Conservation (phyloP, 2,888 invertebrate genomes). For the Synergus japonicus region DNA sequence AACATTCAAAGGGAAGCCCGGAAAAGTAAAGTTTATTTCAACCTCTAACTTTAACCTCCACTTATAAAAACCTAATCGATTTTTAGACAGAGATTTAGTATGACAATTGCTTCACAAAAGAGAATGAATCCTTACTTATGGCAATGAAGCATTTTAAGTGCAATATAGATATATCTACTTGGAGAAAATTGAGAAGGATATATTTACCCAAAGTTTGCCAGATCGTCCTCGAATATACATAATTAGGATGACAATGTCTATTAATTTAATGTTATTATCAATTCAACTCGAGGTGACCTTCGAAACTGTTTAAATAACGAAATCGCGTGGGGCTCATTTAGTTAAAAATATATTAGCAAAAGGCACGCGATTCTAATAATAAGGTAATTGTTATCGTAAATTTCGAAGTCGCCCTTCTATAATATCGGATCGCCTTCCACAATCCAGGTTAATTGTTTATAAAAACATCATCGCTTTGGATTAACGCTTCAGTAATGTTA, state of each 20-base stretch:
- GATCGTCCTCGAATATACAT: background rate
- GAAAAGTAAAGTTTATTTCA: too few relatives aligned
- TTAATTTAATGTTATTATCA: background rate
- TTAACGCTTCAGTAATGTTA: background rate
- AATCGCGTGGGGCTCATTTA: background rate
- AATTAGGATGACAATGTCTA: background rate
- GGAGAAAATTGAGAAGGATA: background rate
- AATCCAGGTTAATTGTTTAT: slow-evolving; percentile 11
- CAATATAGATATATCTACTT: background rate
- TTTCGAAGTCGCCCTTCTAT: background rate
- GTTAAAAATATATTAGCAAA: background rate
- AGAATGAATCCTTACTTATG: background rate
- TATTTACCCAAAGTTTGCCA: background rate
- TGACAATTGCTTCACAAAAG: background rate
- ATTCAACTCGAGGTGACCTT: background rate
- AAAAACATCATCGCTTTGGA: background rate
- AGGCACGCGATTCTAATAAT: slow-evolving; percentile 2
- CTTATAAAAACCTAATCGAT: background rate
- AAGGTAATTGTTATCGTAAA: slow-evolving; percentile 3
- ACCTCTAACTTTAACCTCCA: background rate
- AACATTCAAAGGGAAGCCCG: too few relatives aligned
- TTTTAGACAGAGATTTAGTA: background rate
- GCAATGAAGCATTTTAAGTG: background rate
- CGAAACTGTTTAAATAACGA: background rate
- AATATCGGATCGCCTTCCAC: slow-evolving; percentile 11